Evolutionary conservation across 1,140 invertebrate genomes (phyloP).

Genomic region (Drosophila ohnishii): DNA sequence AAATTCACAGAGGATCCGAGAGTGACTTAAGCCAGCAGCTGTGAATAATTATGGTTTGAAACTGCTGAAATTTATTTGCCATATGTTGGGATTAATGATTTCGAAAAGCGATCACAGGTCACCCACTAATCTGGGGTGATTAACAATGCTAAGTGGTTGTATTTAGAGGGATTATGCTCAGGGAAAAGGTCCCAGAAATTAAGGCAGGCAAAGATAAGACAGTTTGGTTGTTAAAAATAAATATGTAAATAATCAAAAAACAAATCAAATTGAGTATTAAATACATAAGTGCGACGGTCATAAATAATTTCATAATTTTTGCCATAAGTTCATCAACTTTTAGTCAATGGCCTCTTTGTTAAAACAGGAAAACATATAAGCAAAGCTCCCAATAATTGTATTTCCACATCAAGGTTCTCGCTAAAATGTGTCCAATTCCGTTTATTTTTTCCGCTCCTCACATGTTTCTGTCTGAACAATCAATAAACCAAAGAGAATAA

Average conservation of each 20-base stretch:
- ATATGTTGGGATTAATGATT: constrained; percentile 9
- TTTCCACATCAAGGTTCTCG: constrained; percentile 8
- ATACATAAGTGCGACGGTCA: too few species aligned
- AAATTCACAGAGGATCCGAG: constrained; percentile 29
- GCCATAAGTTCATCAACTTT: background rate
- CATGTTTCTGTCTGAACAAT: background rate
- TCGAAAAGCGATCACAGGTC: constrained; percentile 9
- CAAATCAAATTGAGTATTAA: too few species aligned
- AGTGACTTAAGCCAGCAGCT: constrained; percentile 36
- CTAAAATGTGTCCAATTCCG: background rate
- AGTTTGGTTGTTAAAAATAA: background rate
- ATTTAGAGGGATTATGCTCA: background rate
- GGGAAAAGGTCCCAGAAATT: background rate
- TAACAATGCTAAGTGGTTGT: background rate
- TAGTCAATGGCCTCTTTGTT: constrained; percentile 5
- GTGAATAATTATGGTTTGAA: constrained; percentile 40
- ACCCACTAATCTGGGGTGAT: constrained; percentile 4
- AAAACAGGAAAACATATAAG: background rate
- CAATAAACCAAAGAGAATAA: constrained; percentile 15
- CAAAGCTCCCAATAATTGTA: constrained; percentile 1
- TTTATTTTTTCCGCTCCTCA: background rate
- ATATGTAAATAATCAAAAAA: background rate
- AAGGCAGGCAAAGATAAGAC: background rate
- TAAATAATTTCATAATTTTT: too few species aligned
- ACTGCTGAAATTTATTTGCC: background rate